phyloP scores from a whole-genome alignment of 2,888 invertebrate species.

The Ochlodes sylvanus region DNA sequence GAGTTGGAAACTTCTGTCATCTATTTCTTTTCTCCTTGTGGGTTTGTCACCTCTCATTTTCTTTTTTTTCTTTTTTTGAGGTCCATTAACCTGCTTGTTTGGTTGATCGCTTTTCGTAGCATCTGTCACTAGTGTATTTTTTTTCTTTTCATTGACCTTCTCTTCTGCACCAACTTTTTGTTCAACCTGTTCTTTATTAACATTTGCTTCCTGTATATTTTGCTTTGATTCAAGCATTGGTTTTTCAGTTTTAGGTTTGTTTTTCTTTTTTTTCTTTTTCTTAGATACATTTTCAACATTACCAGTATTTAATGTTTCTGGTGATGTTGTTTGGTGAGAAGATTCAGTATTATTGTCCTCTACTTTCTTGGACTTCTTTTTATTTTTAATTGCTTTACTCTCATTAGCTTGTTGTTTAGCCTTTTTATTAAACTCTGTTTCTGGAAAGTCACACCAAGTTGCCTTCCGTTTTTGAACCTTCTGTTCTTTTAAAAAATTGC shows the following conservation, averaged over 20 bases:
- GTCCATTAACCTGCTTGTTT: constrained; percentile 5
- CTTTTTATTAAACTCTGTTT: constrained; percentile 56
- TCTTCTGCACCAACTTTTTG: constrained; percentile 19
- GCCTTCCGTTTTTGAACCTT: constrained; percentile 74
- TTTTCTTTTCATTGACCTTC: constrained; percentile 34
- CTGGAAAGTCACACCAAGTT: constrained; percentile 85
- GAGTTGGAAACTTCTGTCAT: constrained; percentile 77
- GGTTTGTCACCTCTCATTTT: constrained; percentile 57
- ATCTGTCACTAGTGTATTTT: constrained; percentile 21
- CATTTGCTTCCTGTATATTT: neutral
- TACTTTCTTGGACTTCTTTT: constrained; percentile 15
- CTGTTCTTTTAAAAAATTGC: constrained; percentile 80
- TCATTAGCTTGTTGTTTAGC: constrained; percentile 17
- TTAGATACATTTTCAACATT: constrained; percentile 40
- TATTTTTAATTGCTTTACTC: constrained; percentile 11
- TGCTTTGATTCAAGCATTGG: neutral
- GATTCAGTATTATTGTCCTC: constrained; percentile 13
- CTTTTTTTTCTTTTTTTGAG: constrained; percentile 43
- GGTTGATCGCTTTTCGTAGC: constrained; percentile 12
- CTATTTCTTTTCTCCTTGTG: constrained; percentile 73
- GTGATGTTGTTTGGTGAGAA: constrained; percentile 4
- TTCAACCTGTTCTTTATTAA: neutral
- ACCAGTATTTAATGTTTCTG: constrained; percentile 23
- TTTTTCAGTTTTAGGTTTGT: constrained; percentile 38
- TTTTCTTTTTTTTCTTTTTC: constrained; percentile 50